Evolutionary conservation across 2,113 vertebrate genomes (phyloP), one percentile per base, ranked within the genome.

Genomic region (Podarcis cretensis): DNA sequence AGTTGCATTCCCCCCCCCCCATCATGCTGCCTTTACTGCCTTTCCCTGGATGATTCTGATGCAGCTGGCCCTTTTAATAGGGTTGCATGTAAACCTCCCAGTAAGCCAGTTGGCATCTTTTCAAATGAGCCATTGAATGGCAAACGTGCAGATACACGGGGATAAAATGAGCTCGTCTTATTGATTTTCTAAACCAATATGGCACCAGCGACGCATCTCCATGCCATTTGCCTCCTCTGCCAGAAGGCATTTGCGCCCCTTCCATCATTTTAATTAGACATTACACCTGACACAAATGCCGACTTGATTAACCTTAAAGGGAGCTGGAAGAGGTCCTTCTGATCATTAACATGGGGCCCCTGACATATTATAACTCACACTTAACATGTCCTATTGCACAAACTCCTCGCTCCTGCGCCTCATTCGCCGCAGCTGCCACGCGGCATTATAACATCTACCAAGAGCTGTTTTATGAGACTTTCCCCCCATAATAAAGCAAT

Each of bases 201-300:
- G 97, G 97, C 97, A 97, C 91, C 5, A 92, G 91, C 1, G 76
- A 94, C 93, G 91, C 93, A 95, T 95, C 96, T 91, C 92, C 86
- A 94, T 97, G 97, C 97, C 96, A 97, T 96, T 95, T 96, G 93
- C 95, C 95, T 94, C 93, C 94, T 96, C 94, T 96, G 96, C 95
- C 96, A 95, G 92, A 94, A 97, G 94, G 95, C 95, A 94, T 94
- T 93, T 92, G 68, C 89, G 27, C 91, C 90, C 92, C 91, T 59
- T 97, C 94, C 95, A 97, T 97, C 97, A 97, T 96, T 97, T 97
- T 97, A 97, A 97, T 97, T 97, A 97, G 96, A 93, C 97, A 97
- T 96, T 97, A 96, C 94, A 97, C 96, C 97, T 97, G 97, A 97
- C 96, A 97, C 96, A 97, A 97, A 97, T 96, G 96, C 96, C 81